Base-by-base conservation (phyloP, 2,797 vertebrate genomes). In the Rhinella marina region DNA sequence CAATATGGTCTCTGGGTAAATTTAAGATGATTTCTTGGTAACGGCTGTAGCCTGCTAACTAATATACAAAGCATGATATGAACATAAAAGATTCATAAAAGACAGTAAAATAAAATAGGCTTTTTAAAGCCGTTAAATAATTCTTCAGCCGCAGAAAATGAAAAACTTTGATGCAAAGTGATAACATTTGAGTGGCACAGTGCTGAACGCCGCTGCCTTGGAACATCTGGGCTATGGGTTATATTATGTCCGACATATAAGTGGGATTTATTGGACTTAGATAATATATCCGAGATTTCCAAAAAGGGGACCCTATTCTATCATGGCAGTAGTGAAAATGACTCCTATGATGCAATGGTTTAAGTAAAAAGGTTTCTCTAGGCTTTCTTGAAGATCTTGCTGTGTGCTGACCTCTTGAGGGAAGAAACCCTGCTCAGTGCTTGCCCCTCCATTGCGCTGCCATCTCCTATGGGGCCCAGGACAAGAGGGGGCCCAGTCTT, bases 1-100 rank as follows among this genome's bases (percentile, higher is more conserved):
- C 25, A 70, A 73, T 87, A 62, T 59, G 56, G 21, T 87, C 50
- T 56, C 68, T 25, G 56, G 23, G 56, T 85, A 75, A 50, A 50
- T 66, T 81, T 81, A 41, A 61, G 23, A 81, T 81, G 80, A 81
- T 81, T 54, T 81, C 59, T 64, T 50, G 23, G 29, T 62, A 48
- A 64, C 80, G 50, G 80, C 61, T 50, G 9, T 41, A 25, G 61
- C 19, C 80, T 81, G 32, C 80, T 66, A 66, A 81, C 62, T 76
- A 85, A 72, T 85, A 75, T 76, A 85, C 83, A 85, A 76, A 85
- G 83, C 70, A 32, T 85, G 27, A 16, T 61, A 62, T 41, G 78
- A 81, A 61, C 57, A 81, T 81, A 59, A 81, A 66, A 66, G 80
- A 23, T 62, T 50, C 32, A 81, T 81, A 81, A 81, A 81, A 64